Base-by-base conservation (phyloP, 2,888 invertebrate species). In the Camponotus fellah region DNA sequence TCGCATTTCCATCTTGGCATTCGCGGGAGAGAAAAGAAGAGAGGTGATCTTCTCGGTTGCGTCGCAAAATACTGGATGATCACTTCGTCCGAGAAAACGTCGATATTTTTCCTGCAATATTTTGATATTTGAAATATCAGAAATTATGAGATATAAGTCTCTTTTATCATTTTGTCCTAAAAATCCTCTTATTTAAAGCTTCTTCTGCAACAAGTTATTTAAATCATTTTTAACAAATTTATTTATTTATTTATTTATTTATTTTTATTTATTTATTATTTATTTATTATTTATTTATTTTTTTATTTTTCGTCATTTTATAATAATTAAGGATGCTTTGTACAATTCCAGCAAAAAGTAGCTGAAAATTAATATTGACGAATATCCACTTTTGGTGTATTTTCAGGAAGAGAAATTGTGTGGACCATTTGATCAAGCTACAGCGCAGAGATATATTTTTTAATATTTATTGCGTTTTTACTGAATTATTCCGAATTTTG, bases 1-100 rank as follows among this genome's bases (percentile, higher is more conserved):
- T 87, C 90, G 74, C 85, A 82, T 89, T 87, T 86, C 89, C 71
- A 86, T 87, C 87, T 76, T 83, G 72, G 83, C 74, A 82, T 82
- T 84, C 82, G 80, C 37, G 81, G 71, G 77, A 86, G 72, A 43
- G 32, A 34, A 34, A 34, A 34, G 12, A 43, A 5, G 14, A 21
- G 46, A 58, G 14, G 58, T 34, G 71, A 79, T 79, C 58, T 69
- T 69, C 43, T 43, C 21, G 56, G 14, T 60, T 58, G 58, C 69
- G 77, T 69, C 8, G 71, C 56, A 46, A 79, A 79, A 60, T 60
- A 60, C 12, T 26, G 9, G 14, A 68, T 60, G 43, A 60, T 34
- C 34, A 58, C 6, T 34, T 2, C 2, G 17, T 6, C 2, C 49
- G 17, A 40, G 12, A 68, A 58, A 69, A 43, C 12, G n/a, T 79